phyloP scores from a whole-genome alignment of 1,140 invertebrate genomes.

The Trachymyrmex septentrionalis region DNA sequence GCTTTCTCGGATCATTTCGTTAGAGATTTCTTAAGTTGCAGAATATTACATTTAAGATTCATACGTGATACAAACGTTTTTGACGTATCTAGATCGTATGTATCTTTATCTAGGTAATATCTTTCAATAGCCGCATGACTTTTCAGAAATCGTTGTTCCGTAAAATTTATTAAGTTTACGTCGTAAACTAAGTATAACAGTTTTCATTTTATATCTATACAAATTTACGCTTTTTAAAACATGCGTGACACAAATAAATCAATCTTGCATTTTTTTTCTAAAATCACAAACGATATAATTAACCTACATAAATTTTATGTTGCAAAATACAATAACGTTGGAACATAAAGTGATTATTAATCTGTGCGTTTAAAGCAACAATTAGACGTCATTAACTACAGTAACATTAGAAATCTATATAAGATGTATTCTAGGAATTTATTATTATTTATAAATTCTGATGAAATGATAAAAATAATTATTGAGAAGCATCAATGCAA shows the following conservation, averaged over 20 bases:
- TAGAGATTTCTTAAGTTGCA: neutral
- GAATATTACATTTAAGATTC: slow-evolving; percentile 12
- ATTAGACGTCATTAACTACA: neutral
- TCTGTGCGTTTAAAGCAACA: neutral
- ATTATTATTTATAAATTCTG: neutral
- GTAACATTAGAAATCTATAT: neutral
- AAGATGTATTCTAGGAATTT: neutral
- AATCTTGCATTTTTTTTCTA: slow-evolving; percentile 12
- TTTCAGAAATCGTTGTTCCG: neutral
- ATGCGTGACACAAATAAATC: neutral
- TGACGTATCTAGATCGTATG: slow-evolving; percentile 14
- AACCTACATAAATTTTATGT: neutral
- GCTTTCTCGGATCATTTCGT: neutral
- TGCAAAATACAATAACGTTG: neutral
- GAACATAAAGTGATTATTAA: neutral
- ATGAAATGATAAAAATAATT: neutral
- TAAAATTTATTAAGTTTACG: slow-evolving; percentile 5
- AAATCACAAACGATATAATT: neutral
- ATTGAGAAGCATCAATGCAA: neutral
- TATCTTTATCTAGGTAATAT: slow-evolving; percentile 1
- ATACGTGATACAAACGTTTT: neutral
- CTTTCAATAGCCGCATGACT: slow-evolving; percentile 4
- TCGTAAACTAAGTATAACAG: neutral
- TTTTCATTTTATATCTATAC: slow-evolving; percentile 5
- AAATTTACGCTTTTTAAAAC: neutral